These are phyloP conservation scores for Lucifuga dentata DNA, from an alignment of 2,113 vertebrate species.

Conservation along the genomic window DNA sequence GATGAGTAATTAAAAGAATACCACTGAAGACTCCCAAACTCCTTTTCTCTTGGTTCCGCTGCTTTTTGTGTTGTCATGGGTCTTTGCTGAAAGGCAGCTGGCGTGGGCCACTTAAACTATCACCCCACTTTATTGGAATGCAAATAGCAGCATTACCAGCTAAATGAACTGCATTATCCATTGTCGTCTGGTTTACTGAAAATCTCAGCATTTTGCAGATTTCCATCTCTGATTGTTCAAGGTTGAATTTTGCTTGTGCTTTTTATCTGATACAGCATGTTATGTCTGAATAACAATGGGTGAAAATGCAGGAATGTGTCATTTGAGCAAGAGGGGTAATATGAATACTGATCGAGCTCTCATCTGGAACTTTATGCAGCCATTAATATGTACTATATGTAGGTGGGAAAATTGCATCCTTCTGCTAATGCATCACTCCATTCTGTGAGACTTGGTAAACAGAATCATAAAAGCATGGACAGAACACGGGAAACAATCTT, in stretches of 20 bases:
- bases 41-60: slow-evolving; percentile 70
- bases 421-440: slow-evolving; percentile 22
- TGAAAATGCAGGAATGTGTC: slow-evolving; percentile 53
- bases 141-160: slow-evolving; percentile 75
- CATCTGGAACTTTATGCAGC: slow-evolving; percentile 42
- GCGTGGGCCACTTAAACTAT: slow-evolving; percentile 75
- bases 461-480: slow-evolving; percentile 12
- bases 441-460: slow-evolving; percentile 21
- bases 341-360: slow-evolving; percentile 63
- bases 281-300: slow-evolving; percentile 60
- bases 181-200: slow-evolving; percentile 74
- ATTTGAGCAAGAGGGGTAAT: slow-evolving; percentile 41
- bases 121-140: slow-evolving; percentile 80
- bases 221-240: slow-evolving; percentile 72
- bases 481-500: slow-evolving; percentile 28
- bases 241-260: slow-evolving; percentile 63
- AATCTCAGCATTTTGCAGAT: slow-evolving; percentile 69
- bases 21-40: slow-evolving; percentile 76
- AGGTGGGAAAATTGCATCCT: slow-evolving; percentile 52
- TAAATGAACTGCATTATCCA: slow-evolving; percentile 81
- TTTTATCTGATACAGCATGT: slow-evolving; percentile 66
- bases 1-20: slow-evolving; percentile 87
- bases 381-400: slow-evolving; percentile 70
- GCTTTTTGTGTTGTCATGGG: slow-evolving; percentile 74
- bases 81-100: slow-evolving; percentile 79